Conservation (phyloP, 2,797 vertebrate genomes). For the Rhinatrema bivittatum region DNA sequence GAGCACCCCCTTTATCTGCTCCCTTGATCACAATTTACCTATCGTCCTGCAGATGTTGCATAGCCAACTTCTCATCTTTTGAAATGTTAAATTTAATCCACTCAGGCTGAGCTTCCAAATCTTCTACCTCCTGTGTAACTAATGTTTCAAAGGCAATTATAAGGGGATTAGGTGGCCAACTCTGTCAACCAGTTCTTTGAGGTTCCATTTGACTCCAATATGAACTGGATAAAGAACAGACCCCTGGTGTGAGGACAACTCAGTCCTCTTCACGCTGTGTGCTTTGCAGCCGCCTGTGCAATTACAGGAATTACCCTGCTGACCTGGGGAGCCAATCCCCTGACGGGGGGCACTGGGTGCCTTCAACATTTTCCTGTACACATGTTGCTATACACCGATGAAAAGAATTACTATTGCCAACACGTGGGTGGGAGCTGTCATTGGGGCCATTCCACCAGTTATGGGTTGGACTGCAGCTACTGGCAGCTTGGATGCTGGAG, state of each 20-base stretch:
- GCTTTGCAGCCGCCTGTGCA: conserved; percentile 80
- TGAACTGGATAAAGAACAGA: conserved; percentile 97
- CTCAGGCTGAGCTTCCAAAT: too few species aligned
- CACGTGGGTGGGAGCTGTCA: conserved; percentile 90
- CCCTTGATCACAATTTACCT: too few species aligned
- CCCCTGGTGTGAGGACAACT: conserved; percentile 93
- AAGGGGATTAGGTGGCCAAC: too few species aligned
- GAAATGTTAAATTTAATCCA: too few species aligned
- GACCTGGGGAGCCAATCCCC: conserved; percentile 77
- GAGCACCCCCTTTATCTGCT: too few species aligned
- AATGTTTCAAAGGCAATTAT: too few species aligned
- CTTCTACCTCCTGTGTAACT: too few species aligned
- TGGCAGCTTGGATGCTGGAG: conserved; percentile 77
- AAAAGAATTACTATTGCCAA: conserved; percentile 92
- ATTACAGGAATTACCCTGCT: conserved; percentile 76
- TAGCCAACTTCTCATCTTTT: too few species aligned
- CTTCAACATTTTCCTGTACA: conserved; percentile 92
- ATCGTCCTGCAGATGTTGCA: too few species aligned
- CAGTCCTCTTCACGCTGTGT: conserved; percentile 83
- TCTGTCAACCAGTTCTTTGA: conserved; percentile 90
- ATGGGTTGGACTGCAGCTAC: conserved; percentile 97
- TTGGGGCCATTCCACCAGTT: conserved; percentile 89
- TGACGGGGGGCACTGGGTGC: conserved; percentile 84
- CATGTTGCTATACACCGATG: conserved; percentile 90
- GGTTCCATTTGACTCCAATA: conserved; percentile 97